A percentile compares a stretch with the other conserved stretches of the same genome.
Conservation (phyloP, 2,797 vertebrate genomes). For the Characodon lateralis region DNA sequence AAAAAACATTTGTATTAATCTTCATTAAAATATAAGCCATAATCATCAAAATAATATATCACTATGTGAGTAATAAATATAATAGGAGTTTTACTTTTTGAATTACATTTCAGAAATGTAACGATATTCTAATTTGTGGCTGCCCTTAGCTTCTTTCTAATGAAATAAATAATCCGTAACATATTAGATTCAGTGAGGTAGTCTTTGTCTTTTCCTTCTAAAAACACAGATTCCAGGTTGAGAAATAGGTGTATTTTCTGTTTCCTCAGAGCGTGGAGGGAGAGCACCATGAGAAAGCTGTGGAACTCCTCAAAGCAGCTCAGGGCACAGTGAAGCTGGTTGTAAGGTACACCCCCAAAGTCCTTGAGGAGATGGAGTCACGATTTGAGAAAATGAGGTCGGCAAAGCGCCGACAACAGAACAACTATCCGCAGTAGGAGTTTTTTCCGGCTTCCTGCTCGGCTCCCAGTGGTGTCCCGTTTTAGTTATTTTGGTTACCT, state of each 20-base stretch:
- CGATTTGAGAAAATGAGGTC: slow-evolving; percentile 99
- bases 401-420: slow-evolving; percentile 96
- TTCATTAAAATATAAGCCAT: not conserved
- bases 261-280: slow-evolving; percentile 92
- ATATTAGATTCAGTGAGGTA: not conserved
- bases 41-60: slow-evolving; percentile 3
- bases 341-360: slow-evolving; percentile 97
- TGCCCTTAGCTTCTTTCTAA: not conserved
- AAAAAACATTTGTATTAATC: not conserved
- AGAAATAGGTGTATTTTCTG: slow-evolving; percentile 17
- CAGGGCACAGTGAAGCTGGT: slow-evolving; percentile 97
- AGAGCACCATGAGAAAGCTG: slow-evolving; percentile 97
- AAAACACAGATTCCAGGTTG: not conserved
- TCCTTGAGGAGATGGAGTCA: slow-evolving; percentile 98
- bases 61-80: not conserved
- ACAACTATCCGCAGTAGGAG: slow-evolving; percentile 86
- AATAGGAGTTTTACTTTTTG: not conserved
- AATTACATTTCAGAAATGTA: not conserved
- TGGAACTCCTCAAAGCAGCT: slow-evolving; percentile 96
- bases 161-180: not conserved
- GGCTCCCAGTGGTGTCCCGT: slow-evolving; percentile 50
- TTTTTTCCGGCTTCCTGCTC: slow-evolving; percentile 51
- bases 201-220: not conserved
- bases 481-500: slow-evolving; percentile 65
- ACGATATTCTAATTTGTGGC: not conserved